These are phyloP conservation scores for Tiliacea citrago DNA, from an alignment of 2,888 invertebrate genomes.

Conservation along the genomic window DNA sequence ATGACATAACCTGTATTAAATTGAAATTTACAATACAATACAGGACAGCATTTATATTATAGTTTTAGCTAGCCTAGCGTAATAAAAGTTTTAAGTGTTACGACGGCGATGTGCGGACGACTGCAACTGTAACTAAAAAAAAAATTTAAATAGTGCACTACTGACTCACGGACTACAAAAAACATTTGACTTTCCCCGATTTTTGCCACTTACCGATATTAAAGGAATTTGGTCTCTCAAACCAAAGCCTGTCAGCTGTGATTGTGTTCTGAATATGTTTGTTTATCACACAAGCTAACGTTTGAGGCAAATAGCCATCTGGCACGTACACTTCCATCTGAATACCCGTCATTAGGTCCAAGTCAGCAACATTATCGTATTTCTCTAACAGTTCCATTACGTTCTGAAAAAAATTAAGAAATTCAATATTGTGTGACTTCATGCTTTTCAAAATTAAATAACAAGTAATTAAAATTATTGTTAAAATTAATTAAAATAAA, in stretches of 20 bases:
- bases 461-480: too few species aligned
- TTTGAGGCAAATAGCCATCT: conserved; percentile 93
- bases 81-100: too few species aligned
- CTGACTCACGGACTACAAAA: not conserved
- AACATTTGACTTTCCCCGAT: not conserved
- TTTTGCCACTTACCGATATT: conserved; percentile 63
- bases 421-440: not conserved
- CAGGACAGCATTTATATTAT: too few species aligned
- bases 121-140: too few species aligned
- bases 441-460: too few species aligned
- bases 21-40: too few species aligned
- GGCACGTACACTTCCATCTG: conserved; percentile 92
- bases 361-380: conserved; percentile 92
- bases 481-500: too few species aligned
- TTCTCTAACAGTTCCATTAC: conserved; percentile 37
- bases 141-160: too few species aligned
- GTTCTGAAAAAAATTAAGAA: conserved; percentile 7
- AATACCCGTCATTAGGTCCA: conserved; percentile 96
- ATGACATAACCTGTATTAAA: not conserved
- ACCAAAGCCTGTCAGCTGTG: conserved; percentile 95
- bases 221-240: conserved; percentile 71
- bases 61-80: too few species aligned
- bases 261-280: conserved; percentile 95
- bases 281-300: conserved; percentile 96
- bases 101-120: too few species aligned